Base-by-base conservation (phyloP, 2,113 vertebrate species). In the Parus major region DNA sequence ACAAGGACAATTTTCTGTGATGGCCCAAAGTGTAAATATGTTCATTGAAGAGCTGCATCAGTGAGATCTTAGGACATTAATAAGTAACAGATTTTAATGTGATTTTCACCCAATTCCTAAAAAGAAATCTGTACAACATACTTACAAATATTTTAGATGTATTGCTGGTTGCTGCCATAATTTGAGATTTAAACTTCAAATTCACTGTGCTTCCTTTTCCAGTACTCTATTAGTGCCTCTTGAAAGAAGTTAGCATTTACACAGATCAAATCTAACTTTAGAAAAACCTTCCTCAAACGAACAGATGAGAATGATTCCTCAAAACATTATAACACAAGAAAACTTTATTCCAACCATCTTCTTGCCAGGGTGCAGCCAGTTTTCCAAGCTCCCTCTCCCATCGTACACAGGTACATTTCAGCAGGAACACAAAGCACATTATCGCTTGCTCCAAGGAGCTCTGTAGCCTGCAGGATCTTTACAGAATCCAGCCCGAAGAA, bases 181-280 rank as follows among this genome's bases (percentile, higher is more conserved):
- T 39, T 81, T 81, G 24, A 77, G 60, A 91, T 73, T 90, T 90
- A 71, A 93, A 86, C 90, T 84, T 71, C 93, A 90, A 73, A 66
- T n/a, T 70, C 64, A 22, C 44, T 14, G 56, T 33, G 86, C 50
- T 87, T 61, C 39, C 72, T 90, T 93, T 59, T 35, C 16, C 88
- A 88, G 82, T 41, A n/a, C 72, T 94, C 92, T 64, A 15, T 78
- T 27, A 90, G 69, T 13, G 33, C 85, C n/a, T 11, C 49, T 27
- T 82, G 93, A 92, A 76, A 94, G 82, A 93, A 93, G 92, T 75
- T 90, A 95, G 92, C 94, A 96, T 93, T 93, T 94, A 92, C 95
- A 95, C 64, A 95, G 90, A 86, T 90, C 86, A 95, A 93, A 90
- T 46, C 64, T 84, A 96, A 92, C 92, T 87, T 95, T 46, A 93